A percentile compares a stretch with the other conserved stretches of the same genome.
phyloP scores from a whole-genome alignment of 2,113 vertebrate genomes.

The Elgaria multicarinata region DNA sequence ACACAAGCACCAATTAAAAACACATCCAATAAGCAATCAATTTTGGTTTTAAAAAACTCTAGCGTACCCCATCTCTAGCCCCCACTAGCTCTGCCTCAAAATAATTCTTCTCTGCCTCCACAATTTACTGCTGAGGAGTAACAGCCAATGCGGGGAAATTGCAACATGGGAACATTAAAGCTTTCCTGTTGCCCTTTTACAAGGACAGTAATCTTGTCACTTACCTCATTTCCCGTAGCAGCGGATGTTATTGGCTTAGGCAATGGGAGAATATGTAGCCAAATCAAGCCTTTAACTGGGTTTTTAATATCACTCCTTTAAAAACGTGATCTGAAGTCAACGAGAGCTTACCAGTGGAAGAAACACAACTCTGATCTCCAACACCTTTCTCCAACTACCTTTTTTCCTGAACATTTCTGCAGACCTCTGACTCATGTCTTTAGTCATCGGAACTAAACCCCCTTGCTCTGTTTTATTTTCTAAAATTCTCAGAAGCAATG shows the following conservation, averaged over 20 bases:
- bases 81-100: fast-evolving
- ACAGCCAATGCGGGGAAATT: conserved; percentile 41
- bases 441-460: neutral
- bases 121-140: conserved; percentile 28
- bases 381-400: neutral
- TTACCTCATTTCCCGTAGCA: conserved; percentile 76
- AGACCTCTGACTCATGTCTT: neutral
- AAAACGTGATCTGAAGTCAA: neutral
- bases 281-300: conserved; percentile 35
- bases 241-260: conserved; percentile 72
- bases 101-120: neutral
- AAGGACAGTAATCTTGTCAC: conserved; percentile 74
- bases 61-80: conserved; percentile 22
- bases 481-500: neutral
- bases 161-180: conserved; percentile 57
- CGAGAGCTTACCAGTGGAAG: neutral
- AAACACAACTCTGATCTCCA: neutral
- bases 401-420: neutral
- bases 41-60: neutral
- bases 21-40: neutral
- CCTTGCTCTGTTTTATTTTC: neutral
- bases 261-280: conserved; percentile 66
- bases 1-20: neutral
- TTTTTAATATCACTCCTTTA: conserved; percentile 39
- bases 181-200: conserved; percentile 62